Evolutionary conservation across 2,888 invertebrate species (phyloP).

Genomic region (Labia minor): DNA sequence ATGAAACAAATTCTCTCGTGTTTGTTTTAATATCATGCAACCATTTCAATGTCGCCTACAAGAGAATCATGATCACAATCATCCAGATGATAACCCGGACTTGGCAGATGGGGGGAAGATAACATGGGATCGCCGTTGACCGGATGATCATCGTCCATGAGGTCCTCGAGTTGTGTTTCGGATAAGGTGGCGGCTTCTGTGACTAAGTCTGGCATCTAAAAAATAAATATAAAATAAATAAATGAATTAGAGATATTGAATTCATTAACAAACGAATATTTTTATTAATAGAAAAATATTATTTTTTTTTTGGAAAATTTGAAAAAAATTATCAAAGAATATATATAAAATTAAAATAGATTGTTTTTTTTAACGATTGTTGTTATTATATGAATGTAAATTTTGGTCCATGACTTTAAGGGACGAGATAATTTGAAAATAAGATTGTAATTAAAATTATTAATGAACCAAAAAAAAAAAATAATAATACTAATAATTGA

Average conservation of each 20-base stretch:
- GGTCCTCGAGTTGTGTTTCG: conserved; percentile 52
- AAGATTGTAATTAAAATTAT: too few species aligned
- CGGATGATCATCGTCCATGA: conserved; percentile 52
- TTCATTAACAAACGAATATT: neutral
- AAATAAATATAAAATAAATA: conserved; percentile 19
- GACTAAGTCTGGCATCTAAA: conserved; percentile 47
- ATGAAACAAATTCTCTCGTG: neutral
- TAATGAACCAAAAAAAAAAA: too few species aligned
- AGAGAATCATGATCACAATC: conserved; percentile 38
- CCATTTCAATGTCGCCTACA: conserved; percentile 43
- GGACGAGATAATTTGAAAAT: too few species aligned
- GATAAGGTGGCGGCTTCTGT: conserved; percentile 44
- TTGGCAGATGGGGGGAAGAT: conserved; percentile 43
- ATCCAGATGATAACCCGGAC: conserved; percentile 28
- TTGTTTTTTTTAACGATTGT: too few species aligned
- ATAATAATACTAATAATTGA: too few species aligned
- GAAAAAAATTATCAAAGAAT: too few species aligned
- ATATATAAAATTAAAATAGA: too few species aligned
- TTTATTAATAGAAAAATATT: neutral
- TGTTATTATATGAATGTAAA: too few species aligned
- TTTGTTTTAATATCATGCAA: conserved; percentile 36
- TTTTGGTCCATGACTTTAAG: too few species aligned
- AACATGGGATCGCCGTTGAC: conserved; percentile 49
- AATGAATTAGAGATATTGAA: neutral
- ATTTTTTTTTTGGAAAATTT: too few species aligned